phyloP scores from a whole-genome alignment of 2,113 vertebrate species.

The Pangasianodon gigas region DNA sequence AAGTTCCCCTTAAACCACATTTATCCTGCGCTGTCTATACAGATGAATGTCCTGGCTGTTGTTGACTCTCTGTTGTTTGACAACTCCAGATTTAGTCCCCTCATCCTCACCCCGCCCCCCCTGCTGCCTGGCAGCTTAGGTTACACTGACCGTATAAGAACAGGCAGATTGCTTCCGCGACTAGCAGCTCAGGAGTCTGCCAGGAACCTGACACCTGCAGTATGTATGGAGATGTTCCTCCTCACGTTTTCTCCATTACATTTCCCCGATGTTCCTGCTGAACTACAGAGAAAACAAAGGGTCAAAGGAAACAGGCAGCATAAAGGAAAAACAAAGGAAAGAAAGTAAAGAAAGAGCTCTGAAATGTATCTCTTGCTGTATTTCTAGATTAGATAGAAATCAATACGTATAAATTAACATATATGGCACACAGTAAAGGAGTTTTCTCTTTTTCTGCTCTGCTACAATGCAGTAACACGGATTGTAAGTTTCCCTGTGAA shows the following conservation, averaged over 20 bases:
- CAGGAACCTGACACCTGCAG: conserved; percentile 41
- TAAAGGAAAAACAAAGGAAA: not conserved
- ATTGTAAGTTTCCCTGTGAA: not conserved
- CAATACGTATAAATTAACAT: not conserved
- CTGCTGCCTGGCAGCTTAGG: conserved; percentile 43
- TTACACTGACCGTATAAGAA: conserved; percentile 63
- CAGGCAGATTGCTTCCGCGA: conserved; percentile 40
- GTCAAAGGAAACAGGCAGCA: not conserved
- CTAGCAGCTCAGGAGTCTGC: conserved; percentile 35
- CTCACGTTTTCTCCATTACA: conserved; percentile 25
- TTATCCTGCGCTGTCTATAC: not conserved
- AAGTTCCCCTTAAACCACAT: not conserved
- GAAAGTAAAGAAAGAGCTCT: not conserved
- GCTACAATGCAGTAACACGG: not conserved
- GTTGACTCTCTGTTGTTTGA: conserved; percentile 34
- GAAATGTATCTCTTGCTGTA: not conserved
- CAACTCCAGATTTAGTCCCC: conserved; percentile 59
- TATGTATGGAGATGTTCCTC: conserved; percentile 45
- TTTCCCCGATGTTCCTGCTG: not conserved
- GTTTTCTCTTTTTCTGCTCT: not conserved
- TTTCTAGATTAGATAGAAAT: not conserved
- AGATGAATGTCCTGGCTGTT: conserved; percentile 25
- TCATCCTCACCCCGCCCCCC: not conserved
- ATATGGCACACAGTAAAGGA: not conserved
- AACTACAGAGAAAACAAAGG: conserved; percentile 1